Conservation (phyloP, 1,140 invertebrate genomes). For the Aplysia californica region DNA sequence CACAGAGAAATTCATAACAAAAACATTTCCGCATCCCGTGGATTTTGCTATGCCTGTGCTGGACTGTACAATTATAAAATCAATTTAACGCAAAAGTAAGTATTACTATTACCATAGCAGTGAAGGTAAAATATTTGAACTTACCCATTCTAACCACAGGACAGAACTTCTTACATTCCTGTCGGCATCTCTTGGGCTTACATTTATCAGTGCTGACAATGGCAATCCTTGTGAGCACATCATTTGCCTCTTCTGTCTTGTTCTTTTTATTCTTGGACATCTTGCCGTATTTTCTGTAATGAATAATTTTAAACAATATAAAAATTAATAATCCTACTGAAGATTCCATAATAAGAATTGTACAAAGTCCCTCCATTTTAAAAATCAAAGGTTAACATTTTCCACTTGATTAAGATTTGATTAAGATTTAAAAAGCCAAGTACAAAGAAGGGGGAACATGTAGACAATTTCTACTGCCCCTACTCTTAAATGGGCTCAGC, state of each 20-base stretch:
- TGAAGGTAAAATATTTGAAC: too few species aligned
- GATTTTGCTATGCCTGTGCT: too few species aligned
- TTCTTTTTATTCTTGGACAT: slow-evolving; percentile 38
- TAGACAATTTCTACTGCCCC: too few species aligned
- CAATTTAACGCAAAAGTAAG: too few species aligned
- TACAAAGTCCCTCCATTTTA: background rate
- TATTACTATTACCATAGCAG: too few species aligned
- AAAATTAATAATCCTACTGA: background rate
- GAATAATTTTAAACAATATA: background rate
- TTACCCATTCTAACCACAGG: slow-evolving; percentile 96
- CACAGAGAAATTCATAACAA: too few species aligned
- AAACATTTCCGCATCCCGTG: too few species aligned
- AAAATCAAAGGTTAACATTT: background rate
- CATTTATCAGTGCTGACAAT: slow-evolving; percentile 99
- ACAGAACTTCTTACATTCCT: slow-evolving; percentile 99
- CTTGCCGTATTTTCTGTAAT: background rate
- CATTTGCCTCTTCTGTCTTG: slow-evolving; percentile 40
- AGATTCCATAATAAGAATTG: background rate
- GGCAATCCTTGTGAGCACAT: slow-evolving; percentile 81
- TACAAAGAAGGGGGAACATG: too few species aligned
- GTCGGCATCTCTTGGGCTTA: slow-evolving; percentile 98
- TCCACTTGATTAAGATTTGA: too few species aligned
- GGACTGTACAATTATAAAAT: too few species aligned
- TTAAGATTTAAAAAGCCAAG: too few species aligned
- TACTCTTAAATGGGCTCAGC: too few species aligned